Evolutionary conservation across 1,140 invertebrate genomes (phyloP), one percentile per base, ranked within the genome.

Genomic region (Subanguina moxae): DNA sequence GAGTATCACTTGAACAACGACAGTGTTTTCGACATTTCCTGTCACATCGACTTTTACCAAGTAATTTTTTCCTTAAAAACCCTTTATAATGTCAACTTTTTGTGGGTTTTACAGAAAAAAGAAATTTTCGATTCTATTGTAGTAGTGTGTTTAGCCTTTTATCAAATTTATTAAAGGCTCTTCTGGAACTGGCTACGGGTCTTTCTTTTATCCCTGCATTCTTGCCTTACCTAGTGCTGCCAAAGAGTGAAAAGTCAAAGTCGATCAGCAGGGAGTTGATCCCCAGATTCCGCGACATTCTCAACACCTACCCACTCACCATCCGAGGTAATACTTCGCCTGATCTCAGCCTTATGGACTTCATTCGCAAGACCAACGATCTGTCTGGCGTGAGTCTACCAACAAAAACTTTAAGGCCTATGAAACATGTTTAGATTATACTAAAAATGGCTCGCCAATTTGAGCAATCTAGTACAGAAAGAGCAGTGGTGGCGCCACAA

Each of bases 21-120:
- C 46, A 67, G 62, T 38, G 73, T 82, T 11, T 78, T 83, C 42
- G 80, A 82, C 56, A 71, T 82, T 11, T 70, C 67, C 21, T 73
- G 83, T 43, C 81, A 80, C 46, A 74, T 82, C 25, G 77, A 80
- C 27, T 74, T 83, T 28, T 83, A 82, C 68, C 79, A 83, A 63
- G 80, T 70, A 65, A 45, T 38, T 9, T 11, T 43, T 19, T 45
- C 7, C 19, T n/a, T n/a, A n/a, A n/a, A 30, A 64, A 57, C 23
- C 32, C 25, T 27, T 27, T 30, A 23, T 64, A n/a, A n/a, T n/a
- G n/a, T n/a, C n/a, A n/a, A n/a, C 46, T 52, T 52, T 42, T 48
- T 1, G 23, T 57, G 8, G 23, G 17, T 52, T 3, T 38, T 38
- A 5, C 32, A 38, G n/a, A n/a, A n/a, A n/a, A n/a, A n/a, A n/a